Base-by-base conservation (phyloP, 2,888 invertebrate genomes). In the Pristionchus arcanus region DNA sequence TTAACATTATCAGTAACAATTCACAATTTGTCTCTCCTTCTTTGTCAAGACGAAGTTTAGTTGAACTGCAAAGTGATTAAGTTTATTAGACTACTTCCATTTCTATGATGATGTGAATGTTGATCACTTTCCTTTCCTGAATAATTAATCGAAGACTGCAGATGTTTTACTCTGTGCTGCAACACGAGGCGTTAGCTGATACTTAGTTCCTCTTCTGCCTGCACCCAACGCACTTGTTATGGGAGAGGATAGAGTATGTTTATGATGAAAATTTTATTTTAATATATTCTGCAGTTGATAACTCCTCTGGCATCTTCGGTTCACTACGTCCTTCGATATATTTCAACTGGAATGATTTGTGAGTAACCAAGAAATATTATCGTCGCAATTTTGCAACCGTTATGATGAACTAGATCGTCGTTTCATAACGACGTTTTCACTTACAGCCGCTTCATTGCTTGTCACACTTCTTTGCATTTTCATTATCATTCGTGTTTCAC, bases 331-430 rank as follows among this genome's bases (percentile, higher is more conserved):
- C 15, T 68, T 9, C n/a, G 68, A 28, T 68, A 68, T 25, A 28
- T 68, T 28, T 68, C 68, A 28, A 68, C 68, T 7, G 68, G 68
- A 28, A 68, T 68, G 68, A 68, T 68, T 28, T n/a, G 68, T 68
- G 9, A n/a, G n/a, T 5, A 28, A 63, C n/a, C n/a, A n/a, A n/a
- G n/a, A n/a, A n/a, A n/a, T n/a, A n/a, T n/a, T n/a, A n/a, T n/a
- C n/a, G n/a, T n/a, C n/a, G n/a, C n/a, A n/a, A n/a, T n/a, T n/a
- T n/a, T n/a, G n/a, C n/a, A n/a, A n/a, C n/a, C n/a, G n/a, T n/a
- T n/a, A n/a, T n/a, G n/a, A n/a, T n/a, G n/a, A n/a, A n/a, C n/a
- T n/a, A n/a, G n/a, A n/a, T n/a, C n/a, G n/a, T n/a, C n/a, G n/a
- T n/a, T n/a, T n/a, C n/a, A n/a, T n/a, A n/a, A n/a, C n/a, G n/a